A percentile compares a stretch with the other conserved stretches of the same genome.
Evolutionary conservation across 2,797 vertebrate species (phyloP).

Genomic region (Alosa sapidissima): DNA sequence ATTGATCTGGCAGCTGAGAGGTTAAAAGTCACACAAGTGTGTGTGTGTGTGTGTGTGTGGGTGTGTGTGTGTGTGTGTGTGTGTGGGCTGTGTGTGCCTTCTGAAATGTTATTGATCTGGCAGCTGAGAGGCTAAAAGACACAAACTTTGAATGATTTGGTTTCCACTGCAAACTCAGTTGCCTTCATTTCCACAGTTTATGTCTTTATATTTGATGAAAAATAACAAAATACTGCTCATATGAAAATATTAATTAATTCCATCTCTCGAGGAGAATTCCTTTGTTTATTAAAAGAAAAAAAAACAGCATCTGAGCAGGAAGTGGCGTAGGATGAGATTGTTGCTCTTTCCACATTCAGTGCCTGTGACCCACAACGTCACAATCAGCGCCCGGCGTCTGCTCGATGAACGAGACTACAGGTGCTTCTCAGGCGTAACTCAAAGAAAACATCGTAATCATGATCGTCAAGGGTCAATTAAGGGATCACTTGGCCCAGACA

Average conservation of each 20-base stretch:
- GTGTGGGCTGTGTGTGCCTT: no score
- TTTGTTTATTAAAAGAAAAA: neutral
- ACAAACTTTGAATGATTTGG: neutral
- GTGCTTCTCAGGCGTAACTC: neutral
- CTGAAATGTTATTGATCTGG: neutral
- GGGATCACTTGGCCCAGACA: neutral
- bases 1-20: neutral
- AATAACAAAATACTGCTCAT: neutral
- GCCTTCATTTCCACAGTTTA: neutral
- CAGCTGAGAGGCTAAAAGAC: neutral
- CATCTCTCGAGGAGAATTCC: slow-evolving; percentile 3
- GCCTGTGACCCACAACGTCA: neutral
- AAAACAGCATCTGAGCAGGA: neutral
- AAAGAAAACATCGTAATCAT: neutral
- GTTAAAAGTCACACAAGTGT: neutral
- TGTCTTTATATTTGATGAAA: neutral
- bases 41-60: no score
- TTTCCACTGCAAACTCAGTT: neutral
- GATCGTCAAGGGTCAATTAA: neutral
- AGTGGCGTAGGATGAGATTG: neutral
- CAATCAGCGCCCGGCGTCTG: neutral
- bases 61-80: no score
- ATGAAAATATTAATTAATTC: neutral
- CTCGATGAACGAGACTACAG: neutral
- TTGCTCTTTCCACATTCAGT: neutral